Evolutionary conservation across 2,888 invertebrate genomes (phyloP), one percentile per base, ranked within the genome.

Genomic region (Perizoma flavofasciatum): DNA sequence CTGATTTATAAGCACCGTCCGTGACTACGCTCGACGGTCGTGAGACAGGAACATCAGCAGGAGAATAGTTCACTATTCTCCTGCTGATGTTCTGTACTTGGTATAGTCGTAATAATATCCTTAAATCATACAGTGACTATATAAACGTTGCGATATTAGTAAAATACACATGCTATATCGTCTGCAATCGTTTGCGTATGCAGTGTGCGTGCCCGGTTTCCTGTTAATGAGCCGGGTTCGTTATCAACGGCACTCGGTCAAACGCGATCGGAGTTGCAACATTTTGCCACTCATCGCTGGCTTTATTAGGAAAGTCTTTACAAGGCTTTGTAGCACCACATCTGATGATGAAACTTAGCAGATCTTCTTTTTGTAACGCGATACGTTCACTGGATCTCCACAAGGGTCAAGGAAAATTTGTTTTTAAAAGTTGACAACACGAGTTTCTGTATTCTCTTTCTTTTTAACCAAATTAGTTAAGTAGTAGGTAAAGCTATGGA

Each of bases 141-240:
- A n/a, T n/a, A n/a, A 37, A 37, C 37, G 37, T 37, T 37, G 37
- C 10, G 54, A 51, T 44, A 43, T 33, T 55, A 58, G 50, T 53
- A 47, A 46, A 62, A 62, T 62, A 47, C 10, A 55, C 35, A 58
- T 50, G 35, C 49, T 50, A 51, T 51, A 6, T 11, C 5, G n/a
- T 41, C 22, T 22, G 22, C 22, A 5, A 57, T 50, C 33, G 41
- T 67, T 87, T 85, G 79, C 77, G 82, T 81, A 89, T 88, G 86
- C 88, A 75, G 78, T 73, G 72, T 80, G 78, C 82, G 83, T 75
- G 66, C 69, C 66, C 62, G 62, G 79, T 80, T 89, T 89, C 89
- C 89, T 88, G 87, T 81, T 85, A 85, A 84, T 83, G 84, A 83
- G 78, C 77, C 80, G 71, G 74, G 73, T 72, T 72, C 70, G 55